These are phyloP conservation scores for Eulimnadia texana DNA, from an alignment of 1,140 invertebrate species.

Conservation along the genomic window DNA sequence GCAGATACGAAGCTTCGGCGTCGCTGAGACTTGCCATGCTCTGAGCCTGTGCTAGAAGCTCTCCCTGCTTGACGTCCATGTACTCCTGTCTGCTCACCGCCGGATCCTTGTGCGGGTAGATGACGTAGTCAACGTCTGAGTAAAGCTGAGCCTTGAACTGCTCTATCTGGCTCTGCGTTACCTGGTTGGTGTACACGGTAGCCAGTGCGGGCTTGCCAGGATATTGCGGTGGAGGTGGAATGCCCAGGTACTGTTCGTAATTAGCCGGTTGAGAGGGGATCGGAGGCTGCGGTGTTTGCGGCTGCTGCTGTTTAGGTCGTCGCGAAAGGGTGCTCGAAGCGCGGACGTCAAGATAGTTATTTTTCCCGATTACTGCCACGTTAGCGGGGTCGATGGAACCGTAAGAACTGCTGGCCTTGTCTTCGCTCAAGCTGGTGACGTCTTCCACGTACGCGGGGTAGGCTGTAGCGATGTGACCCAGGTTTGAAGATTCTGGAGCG, in stretches of 20 bases:
- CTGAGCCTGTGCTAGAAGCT: conserved; percentile 22
- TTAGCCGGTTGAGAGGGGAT: background rate
- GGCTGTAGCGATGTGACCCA: background rate
- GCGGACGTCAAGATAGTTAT: conserved; percentile 50
- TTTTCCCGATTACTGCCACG: conserved; percentile 38
- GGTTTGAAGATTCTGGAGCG: background rate
- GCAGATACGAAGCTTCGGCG: conserved; percentile 32
- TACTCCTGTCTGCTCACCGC: conserved; percentile 77
- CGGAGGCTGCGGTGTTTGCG: conserved; percentile 22
- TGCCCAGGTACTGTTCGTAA: conserved; percentile 12
- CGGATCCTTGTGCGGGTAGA: conserved; percentile 75
- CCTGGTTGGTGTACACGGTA: conserved; percentile 45
- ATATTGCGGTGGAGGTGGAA: conserved; percentile 32
- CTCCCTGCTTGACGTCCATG: conserved; percentile 65
- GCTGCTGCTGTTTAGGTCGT: conserved; percentile 25
- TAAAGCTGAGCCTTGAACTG: conserved; percentile 73
- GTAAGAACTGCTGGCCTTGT: conserved; percentile 7
- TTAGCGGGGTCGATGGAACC: background rate
- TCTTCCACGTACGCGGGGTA: conserved; percentile 14
- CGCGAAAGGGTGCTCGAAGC: conserved; percentile 32
- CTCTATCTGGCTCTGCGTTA: conserved; percentile 60
- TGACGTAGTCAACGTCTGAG: conserved; percentile 76
- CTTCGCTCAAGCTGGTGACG: background rate
- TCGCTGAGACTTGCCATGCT: conserved; percentile 30
- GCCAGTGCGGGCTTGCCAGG: conserved; percentile 33